These are phyloP conservation scores for Pomatostomus ruficeps DNA, from an alignment of 2,113 vertebrate species.

Conservation along the genomic window DNA sequence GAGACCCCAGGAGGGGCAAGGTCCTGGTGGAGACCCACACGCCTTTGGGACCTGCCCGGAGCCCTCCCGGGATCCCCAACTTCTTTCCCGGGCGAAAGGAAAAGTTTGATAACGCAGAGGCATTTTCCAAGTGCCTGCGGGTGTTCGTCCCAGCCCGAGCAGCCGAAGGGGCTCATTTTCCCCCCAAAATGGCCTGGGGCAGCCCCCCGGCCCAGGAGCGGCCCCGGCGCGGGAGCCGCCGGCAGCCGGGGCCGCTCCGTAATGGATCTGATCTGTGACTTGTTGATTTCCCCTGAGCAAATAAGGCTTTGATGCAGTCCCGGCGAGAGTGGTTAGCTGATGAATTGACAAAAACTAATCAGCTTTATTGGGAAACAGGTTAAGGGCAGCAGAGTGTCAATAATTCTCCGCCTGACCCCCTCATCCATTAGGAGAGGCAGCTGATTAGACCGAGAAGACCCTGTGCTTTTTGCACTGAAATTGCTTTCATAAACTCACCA, in stretches of 20 bases:
- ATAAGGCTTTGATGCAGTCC: conserved; percentile 83
- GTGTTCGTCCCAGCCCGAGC: not conserved
- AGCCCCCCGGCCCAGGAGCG: not conserved
- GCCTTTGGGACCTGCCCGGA: not conserved
- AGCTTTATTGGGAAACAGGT: conserved; percentile 98
- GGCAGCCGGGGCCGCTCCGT: conserved; percentile 69
- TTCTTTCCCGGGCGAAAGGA: not conserved
- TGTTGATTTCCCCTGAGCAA: conserved; percentile 98
- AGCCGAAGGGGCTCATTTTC: not conserved
- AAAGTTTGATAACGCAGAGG: not conserved
- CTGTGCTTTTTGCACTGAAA: conserved; percentile 70
- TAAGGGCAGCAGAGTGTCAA: conserved; percentile 92
- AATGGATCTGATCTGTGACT: conserved; percentile 81
- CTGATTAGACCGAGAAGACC: conserved; percentile 87
- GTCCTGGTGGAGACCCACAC: not conserved
- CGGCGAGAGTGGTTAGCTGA: conserved; percentile 82
- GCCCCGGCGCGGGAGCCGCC: not conserved
- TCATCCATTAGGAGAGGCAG: conserved; percentile 89
- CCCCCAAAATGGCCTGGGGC: not conserved
- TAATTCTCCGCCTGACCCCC: conserved; percentile 90
- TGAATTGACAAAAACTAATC: conserved; percentile 98
- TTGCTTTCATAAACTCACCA: conserved; percentile 83
- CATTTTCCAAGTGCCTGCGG: not conserved
- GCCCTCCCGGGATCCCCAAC: not conserved
- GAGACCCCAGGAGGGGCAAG: not conserved